These are phyloP conservation scores for Hypsibius dujardini DNA, from an alignment of 1,140 invertebrate genomes.

Conservation along the genomic window DNA sequence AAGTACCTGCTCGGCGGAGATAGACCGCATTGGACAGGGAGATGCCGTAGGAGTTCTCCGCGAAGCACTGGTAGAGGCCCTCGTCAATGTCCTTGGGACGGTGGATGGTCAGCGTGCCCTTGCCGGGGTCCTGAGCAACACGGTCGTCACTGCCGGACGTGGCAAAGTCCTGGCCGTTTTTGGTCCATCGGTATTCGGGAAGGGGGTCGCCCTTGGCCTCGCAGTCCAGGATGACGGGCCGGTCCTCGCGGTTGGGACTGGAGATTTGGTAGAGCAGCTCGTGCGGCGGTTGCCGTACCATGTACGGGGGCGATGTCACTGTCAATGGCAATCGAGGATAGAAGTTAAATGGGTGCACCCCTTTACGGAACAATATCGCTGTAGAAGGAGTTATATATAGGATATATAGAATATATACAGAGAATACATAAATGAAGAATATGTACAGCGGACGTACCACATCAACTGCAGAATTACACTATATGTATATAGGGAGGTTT, in stretches of 20 bases:
- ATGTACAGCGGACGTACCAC: no score
- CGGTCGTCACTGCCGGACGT: constrained; percentile 77
- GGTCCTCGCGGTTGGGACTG: constrained; percentile 59
- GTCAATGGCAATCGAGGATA: background rate
- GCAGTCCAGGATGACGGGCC: constrained; percentile 82
- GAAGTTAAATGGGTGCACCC: no score
- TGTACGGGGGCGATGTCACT: constrained; percentile 9
- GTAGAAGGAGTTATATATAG: background rate
- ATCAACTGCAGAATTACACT: no score
- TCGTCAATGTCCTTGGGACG: constrained; percentile 73
- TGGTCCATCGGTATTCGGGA: constrained; percentile 79
- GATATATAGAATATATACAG: no score
- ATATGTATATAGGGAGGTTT: no score
- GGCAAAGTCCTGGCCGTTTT: constrained; percentile 76
- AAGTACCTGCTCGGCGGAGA: constrained; percentile 57
- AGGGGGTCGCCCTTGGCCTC: constrained; percentile 77
- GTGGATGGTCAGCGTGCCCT: constrained; percentile 74
- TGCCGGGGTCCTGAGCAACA: constrained; percentile 72
- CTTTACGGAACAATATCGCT: background rate
- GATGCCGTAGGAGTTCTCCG: constrained; percentile 77
- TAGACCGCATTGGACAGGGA: constrained; percentile 85
- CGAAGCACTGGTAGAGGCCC: constrained; percentile 90
- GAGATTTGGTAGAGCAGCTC: constrained; percentile 77
- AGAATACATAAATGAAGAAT: no score
- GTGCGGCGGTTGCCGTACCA: constrained; percentile 57